Percentiles rank a stretch among this genome's conserved stretches.
Conservation (phyloP, 2,797 vertebrate species). For the Picus viridis region DNA sequence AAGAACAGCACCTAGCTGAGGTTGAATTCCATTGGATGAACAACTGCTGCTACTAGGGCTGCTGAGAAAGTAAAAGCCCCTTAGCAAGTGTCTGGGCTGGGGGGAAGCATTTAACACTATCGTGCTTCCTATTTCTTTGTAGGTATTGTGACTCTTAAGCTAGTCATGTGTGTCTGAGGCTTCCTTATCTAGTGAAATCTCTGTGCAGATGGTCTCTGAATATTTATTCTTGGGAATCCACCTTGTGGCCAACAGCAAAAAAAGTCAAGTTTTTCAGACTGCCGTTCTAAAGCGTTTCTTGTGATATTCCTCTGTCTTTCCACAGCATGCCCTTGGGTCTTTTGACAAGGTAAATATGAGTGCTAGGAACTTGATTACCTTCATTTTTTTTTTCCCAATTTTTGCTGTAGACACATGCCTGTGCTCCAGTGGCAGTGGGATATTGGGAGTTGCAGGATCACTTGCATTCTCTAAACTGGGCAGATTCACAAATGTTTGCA, state of each 20-base stretch:
- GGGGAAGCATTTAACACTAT: not conserved
- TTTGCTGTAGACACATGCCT: not conserved
- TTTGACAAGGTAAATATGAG: constrained; percentile 16
- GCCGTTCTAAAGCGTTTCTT: not conserved
- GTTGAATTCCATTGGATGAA: not conserved
- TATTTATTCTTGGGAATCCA: not conserved
- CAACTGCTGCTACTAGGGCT: not conserved
- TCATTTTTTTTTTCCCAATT: not conserved
- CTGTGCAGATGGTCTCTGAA: not conserved
- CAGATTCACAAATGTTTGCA: not conserved
- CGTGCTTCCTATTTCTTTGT: not conserved
- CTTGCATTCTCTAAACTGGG: not conserved
- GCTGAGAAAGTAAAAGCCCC: not conserved
- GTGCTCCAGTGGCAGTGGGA: not conserved
- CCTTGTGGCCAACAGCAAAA: not conserved
- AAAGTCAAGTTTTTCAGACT: not conserved
- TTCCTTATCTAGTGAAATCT: not conserved
- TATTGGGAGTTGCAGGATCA: not conserved
- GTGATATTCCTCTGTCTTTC: not conserved
- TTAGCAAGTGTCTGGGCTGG: not conserved
- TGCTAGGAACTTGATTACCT: constrained; percentile 27
- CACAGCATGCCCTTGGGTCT: not conserved
- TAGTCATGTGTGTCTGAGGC: not conserved
- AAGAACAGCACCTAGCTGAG: not conserved
- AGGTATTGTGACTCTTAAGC: not conserved